Evolutionary conservation across 2,113 vertebrate genomes (phyloP).

Genomic region (Stegostoma tigrinum): DNA sequence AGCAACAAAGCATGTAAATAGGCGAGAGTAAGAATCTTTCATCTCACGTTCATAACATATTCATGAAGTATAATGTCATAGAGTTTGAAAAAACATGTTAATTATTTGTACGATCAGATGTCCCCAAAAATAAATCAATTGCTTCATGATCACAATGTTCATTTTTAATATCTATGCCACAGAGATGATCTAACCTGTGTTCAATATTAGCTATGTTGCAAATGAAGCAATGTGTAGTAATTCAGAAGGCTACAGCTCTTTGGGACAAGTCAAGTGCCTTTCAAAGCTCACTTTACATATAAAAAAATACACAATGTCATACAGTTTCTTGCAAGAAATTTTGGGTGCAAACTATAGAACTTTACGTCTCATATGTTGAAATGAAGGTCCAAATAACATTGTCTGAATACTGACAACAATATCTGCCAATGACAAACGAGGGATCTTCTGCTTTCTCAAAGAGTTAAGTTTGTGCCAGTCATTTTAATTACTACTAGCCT

Average conservation of each 20-base stretch:
- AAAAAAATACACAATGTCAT: not conserved
- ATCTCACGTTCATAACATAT: not conserved
- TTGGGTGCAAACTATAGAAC: not conserved
- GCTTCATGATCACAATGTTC: not conserved
- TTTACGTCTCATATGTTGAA: not conserved
- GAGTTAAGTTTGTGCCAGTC: not conserved
- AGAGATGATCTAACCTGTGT: not conserved
- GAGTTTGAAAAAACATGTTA: not conserved
- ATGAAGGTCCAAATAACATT: not conserved
- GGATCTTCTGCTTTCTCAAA: not conserved
- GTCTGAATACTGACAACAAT: not conserved
- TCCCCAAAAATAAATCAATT: not conserved
- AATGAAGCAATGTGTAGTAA: not conserved
- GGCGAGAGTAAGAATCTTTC: not conserved
- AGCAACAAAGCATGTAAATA: not conserved
- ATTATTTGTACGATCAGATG: not conserved
- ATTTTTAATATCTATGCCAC: not conserved
- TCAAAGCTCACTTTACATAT: not conserved
- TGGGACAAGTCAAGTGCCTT: not conserved
- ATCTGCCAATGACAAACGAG: not conserved
- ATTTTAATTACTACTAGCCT: not conserved
- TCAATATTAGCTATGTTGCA: not conserved
- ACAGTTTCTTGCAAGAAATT: not conserved
- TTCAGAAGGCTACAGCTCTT: not conserved
- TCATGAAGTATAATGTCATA: not conserved